A percentile compares a stretch with the other conserved stretches of the same genome.
Conservation (phyloP, 2,797 vertebrate species). For the Chiloscyllium punctatum region DNA sequence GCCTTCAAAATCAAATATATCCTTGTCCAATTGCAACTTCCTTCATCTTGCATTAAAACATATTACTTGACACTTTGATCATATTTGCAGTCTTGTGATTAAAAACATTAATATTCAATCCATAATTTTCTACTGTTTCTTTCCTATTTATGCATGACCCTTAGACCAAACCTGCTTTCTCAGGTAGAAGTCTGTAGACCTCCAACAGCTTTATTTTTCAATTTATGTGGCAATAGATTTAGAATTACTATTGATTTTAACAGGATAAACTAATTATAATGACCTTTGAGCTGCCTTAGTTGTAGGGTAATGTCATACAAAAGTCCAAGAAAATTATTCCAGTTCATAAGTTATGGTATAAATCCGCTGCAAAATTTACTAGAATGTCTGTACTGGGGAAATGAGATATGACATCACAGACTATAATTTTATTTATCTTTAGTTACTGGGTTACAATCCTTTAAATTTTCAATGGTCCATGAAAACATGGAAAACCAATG, state of each 20-base stretch:
- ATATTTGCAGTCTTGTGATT: background rate
- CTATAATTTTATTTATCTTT: no score
- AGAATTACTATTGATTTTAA: background rate
- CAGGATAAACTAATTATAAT: background rate
- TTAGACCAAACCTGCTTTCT: background rate
- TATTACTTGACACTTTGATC: background rate
- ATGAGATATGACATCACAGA: no score
- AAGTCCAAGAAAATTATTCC: background rate
- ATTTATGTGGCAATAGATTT: background rate
- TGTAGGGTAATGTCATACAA: background rate
- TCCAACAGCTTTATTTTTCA: constrained; percentile 9
- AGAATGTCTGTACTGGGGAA: background rate
- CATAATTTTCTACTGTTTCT: background rate
- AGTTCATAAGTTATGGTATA: background rate
- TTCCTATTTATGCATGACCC: background rate
- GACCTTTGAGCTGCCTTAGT: background rate
- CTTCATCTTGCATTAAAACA: background rate
- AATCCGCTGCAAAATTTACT: background rate
- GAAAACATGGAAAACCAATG: background rate
- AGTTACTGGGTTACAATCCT: background rate
- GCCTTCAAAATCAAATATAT: background rate
- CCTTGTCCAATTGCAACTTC: background rate
- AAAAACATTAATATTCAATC: background rate
- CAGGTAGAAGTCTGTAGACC: background rate
- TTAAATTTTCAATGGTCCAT: background rate